Evolutionary conservation across 1,140 invertebrate genomes (phyloP).

Genomic region (Platorchestia sp.): DNA sequence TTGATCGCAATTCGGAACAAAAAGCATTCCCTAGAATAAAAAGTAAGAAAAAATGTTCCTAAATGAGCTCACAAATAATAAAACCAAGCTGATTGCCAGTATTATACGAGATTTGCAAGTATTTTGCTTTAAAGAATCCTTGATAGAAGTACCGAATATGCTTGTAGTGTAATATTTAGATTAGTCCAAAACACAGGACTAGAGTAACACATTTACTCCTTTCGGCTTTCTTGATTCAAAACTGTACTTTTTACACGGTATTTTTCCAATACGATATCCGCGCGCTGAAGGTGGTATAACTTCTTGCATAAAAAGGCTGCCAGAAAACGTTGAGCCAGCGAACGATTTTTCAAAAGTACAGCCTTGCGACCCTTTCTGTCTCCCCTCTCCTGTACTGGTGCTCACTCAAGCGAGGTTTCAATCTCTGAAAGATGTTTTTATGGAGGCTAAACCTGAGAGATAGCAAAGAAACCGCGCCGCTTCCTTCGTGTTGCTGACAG

Average conservation of each 20-base stretch:
- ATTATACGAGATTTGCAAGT: neutral
- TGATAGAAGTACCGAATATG: neutral
- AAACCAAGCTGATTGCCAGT: neutral
- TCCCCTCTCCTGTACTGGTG: neutral
- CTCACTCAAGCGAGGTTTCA: conserved; percentile 28
- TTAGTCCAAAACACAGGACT: neutral
- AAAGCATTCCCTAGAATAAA: too few species aligned
- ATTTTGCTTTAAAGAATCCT: neutral
- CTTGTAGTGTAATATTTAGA: neutral
- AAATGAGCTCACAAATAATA: neutral
- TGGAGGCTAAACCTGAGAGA: neutral
- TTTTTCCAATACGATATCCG: neutral
- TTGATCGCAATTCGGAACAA: too few species aligned
- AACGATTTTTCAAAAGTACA: neutral
- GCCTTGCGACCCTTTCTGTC: neutral
- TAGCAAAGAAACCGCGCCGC: neutral
- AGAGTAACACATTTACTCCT: too few species aligned
- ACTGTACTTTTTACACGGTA: neutral
- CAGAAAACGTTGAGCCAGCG: neutral
- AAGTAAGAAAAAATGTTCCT: neutral
- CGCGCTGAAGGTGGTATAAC: neutral
- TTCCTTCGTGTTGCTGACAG: conserved; percentile 6
- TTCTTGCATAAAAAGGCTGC: neutral
- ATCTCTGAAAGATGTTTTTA: conserved; percentile 36
- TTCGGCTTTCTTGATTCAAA: neutral